Conservation (phyloP, 2,797 vertebrate species). For the Periophthalmus magnuspinnatus region DNA sequence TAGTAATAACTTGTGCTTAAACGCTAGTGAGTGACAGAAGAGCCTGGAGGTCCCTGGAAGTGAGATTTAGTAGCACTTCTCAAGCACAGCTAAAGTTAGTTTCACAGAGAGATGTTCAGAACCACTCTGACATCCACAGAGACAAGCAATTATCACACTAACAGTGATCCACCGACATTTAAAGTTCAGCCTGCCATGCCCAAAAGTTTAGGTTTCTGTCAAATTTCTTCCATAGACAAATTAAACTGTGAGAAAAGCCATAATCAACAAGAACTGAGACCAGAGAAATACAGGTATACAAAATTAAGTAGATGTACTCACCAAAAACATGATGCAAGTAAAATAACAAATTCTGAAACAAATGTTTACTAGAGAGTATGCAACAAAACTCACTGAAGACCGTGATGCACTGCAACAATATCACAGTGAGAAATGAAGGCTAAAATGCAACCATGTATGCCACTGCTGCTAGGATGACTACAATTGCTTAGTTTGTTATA, state of each 20-base stretch:
- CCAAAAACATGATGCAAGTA: no score
- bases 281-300: no score
- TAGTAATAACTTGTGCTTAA: slow-evolving; percentile 29
- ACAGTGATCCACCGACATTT: slow-evolving; percentile 10
- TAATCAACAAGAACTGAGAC: not conserved
- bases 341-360: no score
- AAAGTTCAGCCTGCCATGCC: slow-evolving; percentile 6
- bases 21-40: slow-evolving; percentile 47
- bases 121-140: slow-evolving; percentile 16
- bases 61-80: slow-evolving; percentile 39
- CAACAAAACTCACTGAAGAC: no score
- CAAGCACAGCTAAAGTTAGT: slow-evolving; percentile 41
- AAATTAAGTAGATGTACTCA: no score
- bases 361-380: no score
- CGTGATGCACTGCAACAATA: no score
- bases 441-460: no score
- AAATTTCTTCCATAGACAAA: not conserved
- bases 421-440: no score
- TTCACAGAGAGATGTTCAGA: slow-evolving; percentile 34
- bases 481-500: no score
- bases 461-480: no score
- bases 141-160: slow-evolving; percentile 13
- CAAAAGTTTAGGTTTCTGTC: not conserved
- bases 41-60: slow-evolving; percentile 52
- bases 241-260: not conserved